Base-by-base conservation (phyloP, 1,140 invertebrate species). In the Drosophila pectinifera region DNA sequence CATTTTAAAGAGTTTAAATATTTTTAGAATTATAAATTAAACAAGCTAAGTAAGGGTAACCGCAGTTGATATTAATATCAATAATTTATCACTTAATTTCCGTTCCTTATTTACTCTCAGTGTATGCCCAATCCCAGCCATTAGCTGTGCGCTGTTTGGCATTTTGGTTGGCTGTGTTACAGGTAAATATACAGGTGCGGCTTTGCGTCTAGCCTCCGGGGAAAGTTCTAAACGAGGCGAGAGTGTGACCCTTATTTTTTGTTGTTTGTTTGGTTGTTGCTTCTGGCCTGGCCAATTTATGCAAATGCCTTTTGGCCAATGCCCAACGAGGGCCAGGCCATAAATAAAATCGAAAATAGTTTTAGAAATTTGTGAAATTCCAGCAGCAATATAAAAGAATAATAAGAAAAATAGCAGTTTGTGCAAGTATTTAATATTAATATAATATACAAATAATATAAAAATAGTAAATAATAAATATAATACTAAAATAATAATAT, bases 131-230 rank as follows among this genome's bases (percentile, higher is more conserved):
- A 38, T 41, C 48, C 20, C 26, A 45, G 43, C 51, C 75, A 79
- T 84, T 84, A 69, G 65, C 76, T 61, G 58, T 80, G 81, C 70
- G 80, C 80, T 83, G 81, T 77, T 85, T 84, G 73, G 81, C 68
- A 84, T 84, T 51, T 77, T 84, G 58, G 81, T 62, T 76, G 73
- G 48, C 41, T 78, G 43, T 14, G 36, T 13, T 62, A 20, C 48
- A 55, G 34, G 48, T 69, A 42, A 67, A 16, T 24, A 28, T 14
- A 36, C 65, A 69, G 65, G 65, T 69, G 67, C 62, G 48, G 39
- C 48, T 13, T 11, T 16, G 11, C 28, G 46, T 28, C 63, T 68
- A 31, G 41, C 80, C 75, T 55, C 46, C 46, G 49, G 73, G 70
- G 80, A 83, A 84, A 84, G 75, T 83, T 84, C 80, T 84, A 84